A percentile compares a stretch with the other conserved stretches of the same genome.
phyloP scores from a whole-genome alignment of 2,888 invertebrate genomes.

The Philopedon plagiatum region DNA sequence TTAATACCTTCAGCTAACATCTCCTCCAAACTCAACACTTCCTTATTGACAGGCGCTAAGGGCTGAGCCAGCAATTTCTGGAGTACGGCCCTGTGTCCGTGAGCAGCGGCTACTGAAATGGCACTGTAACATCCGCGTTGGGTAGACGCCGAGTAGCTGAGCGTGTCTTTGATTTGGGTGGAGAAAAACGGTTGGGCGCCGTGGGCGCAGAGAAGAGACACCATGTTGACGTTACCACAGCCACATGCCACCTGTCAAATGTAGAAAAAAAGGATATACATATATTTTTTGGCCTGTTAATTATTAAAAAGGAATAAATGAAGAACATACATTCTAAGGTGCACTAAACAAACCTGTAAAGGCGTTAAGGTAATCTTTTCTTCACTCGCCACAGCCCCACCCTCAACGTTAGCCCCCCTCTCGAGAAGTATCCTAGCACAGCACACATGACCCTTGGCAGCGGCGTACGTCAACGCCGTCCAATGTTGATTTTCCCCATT shows the following conservation, averaged over 20 bases:
- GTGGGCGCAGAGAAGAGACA: slow-evolving; percentile 83
- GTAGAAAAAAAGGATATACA: too few relatives aligned
- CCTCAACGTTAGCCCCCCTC: slow-evolving; percentile 88
- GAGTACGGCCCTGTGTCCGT: slow-evolving; percentile 85
- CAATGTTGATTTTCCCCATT: slow-evolving; percentile 83
- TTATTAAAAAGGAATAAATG: not conserved
- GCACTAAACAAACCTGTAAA: slow-evolving; percentile 81
- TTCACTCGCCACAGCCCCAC: slow-evolving; percentile 85
- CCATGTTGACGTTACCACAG: slow-evolving; percentile 84
- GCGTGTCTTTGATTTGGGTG: slow-evolving; percentile 85
- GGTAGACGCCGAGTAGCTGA: slow-evolving; percentile 89
- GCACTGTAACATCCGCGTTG: slow-evolving; percentile 91
- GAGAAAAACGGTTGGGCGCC: slow-evolving; percentile 92
- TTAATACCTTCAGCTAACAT: slow-evolving; percentile 92
- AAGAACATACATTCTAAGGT: not conserved
- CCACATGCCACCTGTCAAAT: slow-evolving; percentile 85
- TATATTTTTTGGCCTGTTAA: too few relatives aligned
- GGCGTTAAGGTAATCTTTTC: slow-evolving; percentile 91
- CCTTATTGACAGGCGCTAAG: slow-evolving; percentile 76
- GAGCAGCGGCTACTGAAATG: slow-evolving; percentile 90
- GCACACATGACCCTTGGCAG: slow-evolving; percentile 72
- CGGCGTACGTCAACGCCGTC: slow-evolving; percentile 91
- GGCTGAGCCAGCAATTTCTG: slow-evolving; percentile 85
- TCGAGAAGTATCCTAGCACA: slow-evolving; percentile 79
- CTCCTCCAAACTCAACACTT: slow-evolving; percentile 89